Evolutionary conservation across 2,797 vertebrate species (phyloP).

Genomic region (Micromesistius poutassou): DNA sequence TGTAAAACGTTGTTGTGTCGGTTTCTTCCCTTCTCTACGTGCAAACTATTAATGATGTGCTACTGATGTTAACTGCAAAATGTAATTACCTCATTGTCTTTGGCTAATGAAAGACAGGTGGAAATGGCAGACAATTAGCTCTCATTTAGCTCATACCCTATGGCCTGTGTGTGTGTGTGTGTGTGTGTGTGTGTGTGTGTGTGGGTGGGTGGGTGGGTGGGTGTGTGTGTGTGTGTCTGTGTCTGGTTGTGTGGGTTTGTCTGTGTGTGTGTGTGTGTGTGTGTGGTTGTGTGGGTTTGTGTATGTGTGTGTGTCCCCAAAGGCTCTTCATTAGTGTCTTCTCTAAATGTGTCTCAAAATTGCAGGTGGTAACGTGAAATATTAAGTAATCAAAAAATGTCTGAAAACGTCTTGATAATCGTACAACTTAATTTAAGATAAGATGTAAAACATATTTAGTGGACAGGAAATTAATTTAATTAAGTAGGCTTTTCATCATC

Average conservation of each 20-base stretch:
- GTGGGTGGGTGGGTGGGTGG: slow-evolving; percentile 5
- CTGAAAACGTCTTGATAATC: background rate
- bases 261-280: background rate
- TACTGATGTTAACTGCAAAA: background rate
- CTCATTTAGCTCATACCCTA: background rate
- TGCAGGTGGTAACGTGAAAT: slow-evolving; percentile 5
- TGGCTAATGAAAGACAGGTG: slow-evolving; percentile 3
- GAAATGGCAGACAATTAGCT: slow-evolving; percentile 8
- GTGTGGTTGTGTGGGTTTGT: background rate
- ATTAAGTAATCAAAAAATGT: background rate
- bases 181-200: slow-evolving; percentile 10
- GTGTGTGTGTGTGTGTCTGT: background rate
- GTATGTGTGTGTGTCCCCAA: background rate
- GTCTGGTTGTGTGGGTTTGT: background rate
- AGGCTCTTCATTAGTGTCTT: background rate
- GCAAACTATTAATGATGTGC: background rate
- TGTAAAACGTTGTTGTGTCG: background rate
- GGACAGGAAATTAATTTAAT: background rate
- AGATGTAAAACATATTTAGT: background rate
- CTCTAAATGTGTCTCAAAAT: background rate
- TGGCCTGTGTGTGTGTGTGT: slow-evolving; percentile 7
- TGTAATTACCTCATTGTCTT: background rate
- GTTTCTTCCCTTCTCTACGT: background rate
- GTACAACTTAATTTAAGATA: background rate
- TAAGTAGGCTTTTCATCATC: background rate